phyloP scores from a whole-genome alignment of 2,113 vertebrate genomes.

The Amblyornis subalaris region DNA sequence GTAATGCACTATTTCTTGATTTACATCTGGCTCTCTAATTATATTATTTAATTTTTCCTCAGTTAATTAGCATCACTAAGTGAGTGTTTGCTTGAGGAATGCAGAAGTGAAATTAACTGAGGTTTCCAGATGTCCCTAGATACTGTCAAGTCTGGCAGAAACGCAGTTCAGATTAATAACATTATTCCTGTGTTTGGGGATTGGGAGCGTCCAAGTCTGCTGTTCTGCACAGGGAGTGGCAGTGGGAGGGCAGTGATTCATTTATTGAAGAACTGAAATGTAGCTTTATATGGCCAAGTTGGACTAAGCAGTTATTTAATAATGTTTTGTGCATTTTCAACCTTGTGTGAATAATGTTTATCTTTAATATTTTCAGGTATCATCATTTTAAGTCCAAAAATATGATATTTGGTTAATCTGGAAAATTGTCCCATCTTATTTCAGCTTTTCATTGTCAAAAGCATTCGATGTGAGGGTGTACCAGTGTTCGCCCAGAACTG shows the following conservation, averaged over 20 bases:
- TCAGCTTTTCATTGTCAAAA: background rate
- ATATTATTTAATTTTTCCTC: background rate
- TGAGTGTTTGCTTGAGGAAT: conserved; percentile 3
- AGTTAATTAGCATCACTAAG: conserved; percentile 1
- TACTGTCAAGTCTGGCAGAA: background rate
- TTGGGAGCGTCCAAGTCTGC: background rate
- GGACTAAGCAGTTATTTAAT: background rate
- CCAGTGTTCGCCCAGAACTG: background rate
- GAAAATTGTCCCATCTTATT: background rate
- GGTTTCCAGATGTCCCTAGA: background rate
- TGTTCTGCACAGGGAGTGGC: background rate
- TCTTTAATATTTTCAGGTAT: background rate
- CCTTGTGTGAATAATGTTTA: background rate
- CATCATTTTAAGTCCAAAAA: background rate
- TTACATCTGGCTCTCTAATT: background rate
- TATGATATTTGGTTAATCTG: background rate
- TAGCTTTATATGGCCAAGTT: background rate
- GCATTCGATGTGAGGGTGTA: background rate
- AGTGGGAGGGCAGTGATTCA: background rate
- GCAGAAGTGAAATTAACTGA: background rate
- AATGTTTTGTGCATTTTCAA: background rate
- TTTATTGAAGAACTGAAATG: background rate
- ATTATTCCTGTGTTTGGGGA: background rate
- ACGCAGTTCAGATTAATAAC: background rate
- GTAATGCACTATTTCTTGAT: background rate